These are phyloP conservation scores for Oncorhynchus nerka DNA, from an alignment of 2,113 vertebrate genomes.

Conservation along the genomic window DNA sequence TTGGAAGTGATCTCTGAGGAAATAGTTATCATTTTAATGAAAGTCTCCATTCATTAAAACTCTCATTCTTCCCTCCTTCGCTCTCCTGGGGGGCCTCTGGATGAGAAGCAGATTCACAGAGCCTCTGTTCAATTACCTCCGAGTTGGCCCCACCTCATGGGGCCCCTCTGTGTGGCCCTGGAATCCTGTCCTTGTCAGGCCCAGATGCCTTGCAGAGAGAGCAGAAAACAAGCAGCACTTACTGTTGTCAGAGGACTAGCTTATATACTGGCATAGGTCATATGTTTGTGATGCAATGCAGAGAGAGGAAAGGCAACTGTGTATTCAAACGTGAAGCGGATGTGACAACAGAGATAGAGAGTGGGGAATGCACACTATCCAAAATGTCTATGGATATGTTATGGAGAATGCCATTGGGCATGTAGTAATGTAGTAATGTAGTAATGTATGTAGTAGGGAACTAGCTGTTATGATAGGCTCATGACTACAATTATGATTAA, in stretches of 20 bases:
- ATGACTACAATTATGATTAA: constrained; percentile 55
- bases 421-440: neutral
- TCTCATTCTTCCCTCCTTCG: constrained; percentile 56
- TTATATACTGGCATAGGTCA: too few relatives aligned
- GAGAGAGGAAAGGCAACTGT: too few relatives aligned
- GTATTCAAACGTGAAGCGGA: neutral
- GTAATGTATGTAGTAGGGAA: constrained; percentile 12
- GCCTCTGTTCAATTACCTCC: constrained; percentile 70
- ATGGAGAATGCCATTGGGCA: too few relatives aligned
- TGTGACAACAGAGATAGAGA: neutral
- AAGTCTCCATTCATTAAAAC: constrained; percentile 75
- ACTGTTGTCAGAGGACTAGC: constrained; percentile 1
- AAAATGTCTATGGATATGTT: too few relatives aligned
- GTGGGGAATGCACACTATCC: too few relatives aligned
- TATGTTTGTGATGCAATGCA: too few relatives aligned
- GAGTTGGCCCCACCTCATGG: constrained; percentile 26
- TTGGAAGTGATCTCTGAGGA: constrained; percentile 76
- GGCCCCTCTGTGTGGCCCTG: constrained; percentile 37
- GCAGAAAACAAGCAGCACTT: neutral
- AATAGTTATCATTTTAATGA: constrained; percentile 78
- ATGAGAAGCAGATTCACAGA: constrained; percentile 62
- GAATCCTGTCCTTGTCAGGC: constrained; percentile 29
- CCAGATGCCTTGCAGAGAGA: constrained; percentile 10
- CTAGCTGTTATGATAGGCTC: constrained; percentile 10
- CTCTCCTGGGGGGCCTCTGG: constrained; percentile 40